These are phyloP conservation scores for Trinectes maculatus DNA, from an alignment of 2,113 vertebrate species.

Conservation along the genomic window DNA sequence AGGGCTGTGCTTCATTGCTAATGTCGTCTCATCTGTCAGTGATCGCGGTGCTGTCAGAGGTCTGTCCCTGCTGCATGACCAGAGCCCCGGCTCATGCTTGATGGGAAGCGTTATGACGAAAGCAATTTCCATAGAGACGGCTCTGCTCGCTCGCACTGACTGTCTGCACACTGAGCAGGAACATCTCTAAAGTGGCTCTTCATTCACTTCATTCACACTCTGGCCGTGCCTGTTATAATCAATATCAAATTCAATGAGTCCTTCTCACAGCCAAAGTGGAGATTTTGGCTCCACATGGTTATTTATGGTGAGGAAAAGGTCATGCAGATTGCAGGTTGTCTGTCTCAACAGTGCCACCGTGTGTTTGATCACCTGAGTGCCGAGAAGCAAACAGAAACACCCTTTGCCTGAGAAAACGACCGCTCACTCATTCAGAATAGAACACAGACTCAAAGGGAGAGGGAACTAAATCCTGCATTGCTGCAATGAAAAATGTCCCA, in stretches of 20 bases:
- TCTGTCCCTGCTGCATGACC: slow-evolving; percentile 56
- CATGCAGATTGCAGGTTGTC: slow-evolving; percentile 39
- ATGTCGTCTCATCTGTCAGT: slow-evolving; percentile 40
- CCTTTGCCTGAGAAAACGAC: slow-evolving; percentile 11
- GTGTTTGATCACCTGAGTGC: slow-evolving; percentile 58
- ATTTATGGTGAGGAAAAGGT: slow-evolving; percentile 58
- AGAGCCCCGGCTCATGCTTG: slow-evolving; percentile 50
- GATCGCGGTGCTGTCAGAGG: slow-evolving; percentile 54
- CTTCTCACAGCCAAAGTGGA: slow-evolving; percentile 34
- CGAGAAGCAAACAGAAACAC: background rate
- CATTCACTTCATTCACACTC: background rate
- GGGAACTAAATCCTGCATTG: background rate
- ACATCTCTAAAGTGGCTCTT: slow-evolving; percentile 25
- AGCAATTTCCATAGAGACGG: slow-evolving; percentile 81
- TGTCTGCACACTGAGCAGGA: slow-evolving; percentile 50
- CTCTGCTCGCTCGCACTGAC: slow-evolving; percentile 38
- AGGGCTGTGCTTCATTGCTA: slow-evolving; percentile 26
- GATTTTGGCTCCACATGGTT: slow-evolving; percentile 32
- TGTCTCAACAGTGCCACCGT: slow-evolving; percentile 78
- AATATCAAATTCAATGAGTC: slow-evolving; percentile 21
- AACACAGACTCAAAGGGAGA: background rate
- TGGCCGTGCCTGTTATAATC: background rate
- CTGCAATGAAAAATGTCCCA: background rate
- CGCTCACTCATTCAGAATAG: background rate
- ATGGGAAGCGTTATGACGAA: slow-evolving; percentile 72